These are phyloP conservation scores for Toxotes jaculatrix DNA, from an alignment of 2,113 vertebrate genomes.

Conservation along the genomic window DNA sequence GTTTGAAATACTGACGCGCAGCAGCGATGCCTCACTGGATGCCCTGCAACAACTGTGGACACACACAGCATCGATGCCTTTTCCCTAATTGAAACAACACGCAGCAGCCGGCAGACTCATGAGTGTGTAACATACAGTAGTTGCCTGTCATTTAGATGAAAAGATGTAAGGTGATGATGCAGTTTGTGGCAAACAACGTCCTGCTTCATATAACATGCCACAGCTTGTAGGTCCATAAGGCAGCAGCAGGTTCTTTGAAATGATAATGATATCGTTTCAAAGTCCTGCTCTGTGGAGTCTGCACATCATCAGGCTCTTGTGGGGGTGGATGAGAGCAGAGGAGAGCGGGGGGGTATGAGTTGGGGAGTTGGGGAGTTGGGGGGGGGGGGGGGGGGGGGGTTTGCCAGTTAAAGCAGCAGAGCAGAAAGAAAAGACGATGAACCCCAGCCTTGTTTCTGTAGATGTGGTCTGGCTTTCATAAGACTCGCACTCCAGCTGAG, in stretches of 20 bases:
- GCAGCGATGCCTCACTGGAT: slow-evolving; percentile 49
- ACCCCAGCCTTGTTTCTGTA: slow-evolving; percentile 26
- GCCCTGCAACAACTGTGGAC: not conserved
- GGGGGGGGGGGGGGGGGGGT: not conserved
- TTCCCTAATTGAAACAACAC: slow-evolving; percentile 47
- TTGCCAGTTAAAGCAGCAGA: slow-evolving; percentile 72
- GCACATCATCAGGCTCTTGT: slow-evolving; percentile 72
- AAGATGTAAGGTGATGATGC: slow-evolving; percentile 32
- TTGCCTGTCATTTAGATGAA: slow-evolving; percentile 24
- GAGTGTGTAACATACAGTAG: not conserved
- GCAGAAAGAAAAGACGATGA: slow-evolving; percentile 55
- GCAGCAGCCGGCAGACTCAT: not conserved
- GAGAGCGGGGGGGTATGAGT: not conserved
- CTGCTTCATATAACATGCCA: slow-evolving; percentile 43
- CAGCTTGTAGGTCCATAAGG: slow-evolving; percentile 54
- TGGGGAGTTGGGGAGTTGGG: not conserved
- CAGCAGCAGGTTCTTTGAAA: slow-evolving; percentile 73
- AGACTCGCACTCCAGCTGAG: slow-evolving; percentile 7
- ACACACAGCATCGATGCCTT: slow-evolving; percentile 7
- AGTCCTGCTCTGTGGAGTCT: slow-evolving; percentile 68
- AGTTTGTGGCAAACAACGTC: slow-evolving; percentile 40
- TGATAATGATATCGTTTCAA: slow-evolving; percentile 78
- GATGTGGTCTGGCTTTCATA: slow-evolving; percentile 14
- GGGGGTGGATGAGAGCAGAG: slow-evolving; percentile 57
- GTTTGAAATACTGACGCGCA: slow-evolving; percentile 50